Base-by-base conservation (phyloP, 1,140 invertebrate species). In the Drosophila pandora region DNA sequence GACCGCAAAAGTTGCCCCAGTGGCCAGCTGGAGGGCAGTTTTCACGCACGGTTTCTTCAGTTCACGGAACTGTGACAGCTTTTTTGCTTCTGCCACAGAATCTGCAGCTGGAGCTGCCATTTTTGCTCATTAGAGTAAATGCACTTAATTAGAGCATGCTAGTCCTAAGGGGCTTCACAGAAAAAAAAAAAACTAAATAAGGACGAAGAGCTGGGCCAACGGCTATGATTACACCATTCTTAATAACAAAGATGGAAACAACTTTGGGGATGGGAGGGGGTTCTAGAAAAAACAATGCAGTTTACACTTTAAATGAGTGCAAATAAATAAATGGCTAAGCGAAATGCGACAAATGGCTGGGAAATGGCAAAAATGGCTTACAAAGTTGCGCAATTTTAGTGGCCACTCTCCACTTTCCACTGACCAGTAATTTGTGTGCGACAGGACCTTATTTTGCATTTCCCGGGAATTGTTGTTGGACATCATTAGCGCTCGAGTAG, bases 91-190 rank as follows among this genome's bases (percentile, higher is more conserved):
- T 57, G 57, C 56, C 53, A 34, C 61, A 17, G 41, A 21, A 43
- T 22, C 53, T 43, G 4, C 53, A 43, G 43, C 49, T 49, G 32
- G 56, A 61, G 60, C 55, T 64, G 70, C 67, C 57, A 85, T 85
- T 85, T 85, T 85, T 85, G 81, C 81, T 85, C 81, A 85, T 85
- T 85, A 85, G 82, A 81, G 82, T 85, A 85, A 85, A 81, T 85
- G 77, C 81, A 85, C 74, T 85, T 85, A 85, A 85, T 85, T 85
- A 85, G 81, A 87, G 78, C 82, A 69, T 77, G 74, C 60, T 62
- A 56, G 75, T 41, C 68, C 69, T 77, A 48, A 67, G 61, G 68
- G 63, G 57, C 22, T 52, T 47, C 52, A 4, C 22, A 4, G 21
- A 47, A 62, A 28, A 62, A 65, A 63, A 37, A 39, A 25, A 22